A percentile compares a stretch with the other conserved stretches of the same genome.
Conservation (phyloP, 64 coral and sea anemone genomes). For the Montipora efflorescens region DNA sequence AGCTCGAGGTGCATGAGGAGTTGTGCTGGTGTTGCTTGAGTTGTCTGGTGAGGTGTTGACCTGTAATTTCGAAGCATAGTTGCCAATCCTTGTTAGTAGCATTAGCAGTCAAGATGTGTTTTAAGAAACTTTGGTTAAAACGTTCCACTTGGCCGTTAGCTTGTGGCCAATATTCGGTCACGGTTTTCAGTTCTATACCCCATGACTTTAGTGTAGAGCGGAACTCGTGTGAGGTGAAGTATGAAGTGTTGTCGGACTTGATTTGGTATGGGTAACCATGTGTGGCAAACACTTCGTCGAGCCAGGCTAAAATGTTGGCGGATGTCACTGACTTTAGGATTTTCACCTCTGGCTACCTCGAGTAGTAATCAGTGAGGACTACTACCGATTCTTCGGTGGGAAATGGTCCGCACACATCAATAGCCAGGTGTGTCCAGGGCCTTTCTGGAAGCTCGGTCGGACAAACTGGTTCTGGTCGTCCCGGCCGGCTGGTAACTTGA, state of each 20-base stretch:
- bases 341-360: conserved; percentile 42
- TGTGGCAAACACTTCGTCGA: conserved; percentile 33
- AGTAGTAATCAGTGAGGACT: conserved; percentile 59
- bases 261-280: conserved; percentile 62
- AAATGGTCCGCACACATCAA: conserved; percentile 65
- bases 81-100: conserved; percentile 26
- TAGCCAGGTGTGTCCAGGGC: conserved; percentile 60
- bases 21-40: conserved; percentile 36
- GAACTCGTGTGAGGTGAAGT: conserved; percentile 69
- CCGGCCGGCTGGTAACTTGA: not conserved
- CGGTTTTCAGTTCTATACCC: conserved; percentile 49
- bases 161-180: conserved; percentile 75
- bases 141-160: conserved; percentile 65
- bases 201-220: conserved; percentile 15
- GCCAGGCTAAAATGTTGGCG: conserved; percentile 31
- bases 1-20: conserved; percentile 30
- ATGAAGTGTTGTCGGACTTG: conserved; percentile 65
- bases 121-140: conserved; percentile 40
- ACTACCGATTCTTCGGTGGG: conserved; percentile 41
- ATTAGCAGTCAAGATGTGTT: conserved; percentile 40
- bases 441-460: conserved; percentile 22
- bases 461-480: conserved; percentile 38
- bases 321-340: conserved; percentile 44
- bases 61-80: conserved; percentile 59
- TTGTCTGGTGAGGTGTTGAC: conserved; percentile 56